Evolutionary conservation across 2,888 invertebrate genomes (phyloP).

Genomic region (Tholera decimalis): DNA sequence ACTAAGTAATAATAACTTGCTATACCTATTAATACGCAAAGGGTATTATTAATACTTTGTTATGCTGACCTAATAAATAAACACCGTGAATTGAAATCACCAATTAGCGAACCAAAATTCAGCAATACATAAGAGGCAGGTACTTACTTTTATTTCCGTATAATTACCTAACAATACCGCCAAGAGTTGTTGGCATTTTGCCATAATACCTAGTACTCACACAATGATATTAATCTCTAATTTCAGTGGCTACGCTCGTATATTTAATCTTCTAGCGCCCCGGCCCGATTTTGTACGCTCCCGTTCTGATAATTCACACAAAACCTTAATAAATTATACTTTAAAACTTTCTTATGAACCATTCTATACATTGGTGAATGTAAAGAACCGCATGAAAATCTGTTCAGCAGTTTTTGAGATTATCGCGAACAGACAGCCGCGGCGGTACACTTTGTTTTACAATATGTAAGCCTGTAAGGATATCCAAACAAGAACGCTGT

Average conservation of each 20-base stretch:
- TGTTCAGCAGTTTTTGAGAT: too few relatives aligned
- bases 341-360: too few relatives aligned
- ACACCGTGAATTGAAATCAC: conserved; percentile 16
- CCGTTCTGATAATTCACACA: too few relatives aligned
- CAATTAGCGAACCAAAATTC: conserved; percentile 10
- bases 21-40: neutral
- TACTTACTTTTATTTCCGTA: conserved; percentile 11
- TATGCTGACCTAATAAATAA: neutral
- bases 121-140: conserved; percentile 2
- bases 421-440: too few relatives aligned
- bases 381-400: too few relatives aligned
- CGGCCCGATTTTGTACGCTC: too few relatives aligned
- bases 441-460: too few relatives aligned
- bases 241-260: neutral
- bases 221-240: conserved; percentile 18
- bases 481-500: too few relatives aligned
- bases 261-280: too few relatives aligned
- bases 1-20: neutral
- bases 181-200: conserved; percentile 31
- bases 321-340: too few relatives aligned
- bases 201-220: conserved; percentile 26
- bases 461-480: too few relatives aligned
- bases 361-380: too few relatives aligned
- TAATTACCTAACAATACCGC: conserved; percentile 36
- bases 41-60: conserved; percentile 6